These are phyloP conservation scores for Trididemnum nubilum DNA, from an alignment of 23 tunicate genomes.

Conservation along the genomic window DNA sequence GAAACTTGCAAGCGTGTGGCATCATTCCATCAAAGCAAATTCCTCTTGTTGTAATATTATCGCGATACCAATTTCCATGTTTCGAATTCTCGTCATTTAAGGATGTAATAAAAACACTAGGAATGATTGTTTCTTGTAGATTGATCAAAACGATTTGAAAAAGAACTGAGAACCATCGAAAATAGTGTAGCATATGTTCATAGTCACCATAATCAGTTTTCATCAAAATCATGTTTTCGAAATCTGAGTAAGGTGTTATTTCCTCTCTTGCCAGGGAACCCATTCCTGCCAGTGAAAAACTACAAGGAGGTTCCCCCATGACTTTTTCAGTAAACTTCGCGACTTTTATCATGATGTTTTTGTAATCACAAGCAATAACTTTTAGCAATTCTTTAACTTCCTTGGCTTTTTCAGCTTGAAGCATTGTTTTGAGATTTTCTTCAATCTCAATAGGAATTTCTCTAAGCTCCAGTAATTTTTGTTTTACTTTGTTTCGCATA, in stretches of 20 bases:
- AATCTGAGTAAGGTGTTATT: slow-evolving; percentile 63
- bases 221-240: slow-evolving; percentile 54
- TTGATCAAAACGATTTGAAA: slow-evolving; percentile 47
- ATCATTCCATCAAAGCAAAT: slow-evolving; percentile 66
- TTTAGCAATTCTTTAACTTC: not conserved
- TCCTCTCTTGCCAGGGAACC: slow-evolving; percentile 58
- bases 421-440: not conserved
- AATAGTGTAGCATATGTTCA: slow-evolving; percentile 38
- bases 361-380: slow-evolving; percentile 17
- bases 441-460: not conserved
- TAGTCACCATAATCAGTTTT: slow-evolving; percentile 30
- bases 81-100: slow-evolving; percentile 15
- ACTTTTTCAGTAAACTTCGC: slow-evolving; percentile 13
- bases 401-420: not conserved
- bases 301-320: slow-evolving; percentile 52
- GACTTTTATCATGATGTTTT: slow-evolving; percentile 18
- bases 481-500: not conserved
- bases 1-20: slow-evolving; percentile 59
- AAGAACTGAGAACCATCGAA: slow-evolving; percentile 67
- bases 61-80: slow-evolving; percentile 52
- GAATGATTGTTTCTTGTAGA: slow-evolving; percentile 62
- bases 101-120: slow-evolving; percentile 37
- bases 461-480: not conserved
- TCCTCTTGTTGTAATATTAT: slow-evolving; percentile 56
- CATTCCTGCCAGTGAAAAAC: slow-evolving; percentile 30